Percentiles rank a stretch among this genome's conserved stretches.
Conservation (phyloP, 2,113 vertebrate species). For the Gila orcuttii region DNA sequence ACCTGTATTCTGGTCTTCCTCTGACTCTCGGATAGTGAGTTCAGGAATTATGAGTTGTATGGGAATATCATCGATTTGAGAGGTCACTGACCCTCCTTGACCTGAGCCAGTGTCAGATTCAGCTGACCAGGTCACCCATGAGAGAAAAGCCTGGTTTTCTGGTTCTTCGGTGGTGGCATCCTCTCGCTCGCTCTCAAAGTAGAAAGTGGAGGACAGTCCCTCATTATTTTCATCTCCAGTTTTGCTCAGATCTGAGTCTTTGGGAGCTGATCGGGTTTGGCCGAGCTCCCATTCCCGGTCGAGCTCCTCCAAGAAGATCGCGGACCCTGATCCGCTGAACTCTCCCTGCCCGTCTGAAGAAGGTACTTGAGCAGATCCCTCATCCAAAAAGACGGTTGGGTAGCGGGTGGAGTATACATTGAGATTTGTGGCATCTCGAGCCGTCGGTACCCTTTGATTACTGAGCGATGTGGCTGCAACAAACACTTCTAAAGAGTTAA, state of each 20-base stretch:
- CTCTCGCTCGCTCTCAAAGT: slow-evolving; percentile 30
- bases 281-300: slow-evolving; percentile 67
- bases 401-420: slow-evolving; percentile 69
- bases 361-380: slow-evolving; percentile 65
- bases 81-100: slow-evolving; percentile 29
- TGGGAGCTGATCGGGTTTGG: slow-evolving; percentile 41
- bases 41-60: slow-evolving; percentile 34
- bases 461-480: slow-evolving; percentile 59
- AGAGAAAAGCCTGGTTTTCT: not conserved
- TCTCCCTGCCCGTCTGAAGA: slow-evolving; percentile 68
- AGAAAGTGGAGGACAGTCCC: slow-evolving; percentile 25
- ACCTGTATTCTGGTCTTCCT: slow-evolving; percentile 41
- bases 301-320: slow-evolving; percentile 72
- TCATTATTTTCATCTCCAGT: slow-evolving; percentile 4
- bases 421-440: slow-evolving; percentile 60
- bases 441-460: slow-evolving; percentile 51
- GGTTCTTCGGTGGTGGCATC: not conserved
- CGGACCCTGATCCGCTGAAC: slow-evolving; percentile 80
- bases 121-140: slow-evolving; percentile 7
- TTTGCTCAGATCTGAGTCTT: not conserved
- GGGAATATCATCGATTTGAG: slow-evolving; percentile 14
- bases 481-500: slow-evolving; percentile 71
- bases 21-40: slow-evolving; percentile 11
- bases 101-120: slow-evolving; percentile 59
- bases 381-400: slow-evolving; percentile 66